Conservation (phyloP, 2,113 vertebrate genomes). For the Atrichornis clamosus region DNA sequence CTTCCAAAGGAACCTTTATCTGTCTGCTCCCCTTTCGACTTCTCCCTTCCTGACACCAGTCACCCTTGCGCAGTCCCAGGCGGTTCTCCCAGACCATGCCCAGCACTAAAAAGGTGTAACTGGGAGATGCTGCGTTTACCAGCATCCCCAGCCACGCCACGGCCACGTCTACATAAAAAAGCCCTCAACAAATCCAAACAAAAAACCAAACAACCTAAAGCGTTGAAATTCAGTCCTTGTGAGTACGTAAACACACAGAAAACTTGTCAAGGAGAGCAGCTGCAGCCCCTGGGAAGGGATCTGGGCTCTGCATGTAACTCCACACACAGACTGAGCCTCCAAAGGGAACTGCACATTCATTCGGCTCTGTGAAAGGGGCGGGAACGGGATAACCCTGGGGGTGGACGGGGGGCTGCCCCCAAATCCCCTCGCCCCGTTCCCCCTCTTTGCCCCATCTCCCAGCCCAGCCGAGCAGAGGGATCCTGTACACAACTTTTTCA, state of each 20-base stretch:
- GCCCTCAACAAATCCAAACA: neutral
- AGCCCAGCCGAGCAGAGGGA: neutral
- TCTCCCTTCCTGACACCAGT: neutral
- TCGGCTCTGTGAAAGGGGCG: neutral
- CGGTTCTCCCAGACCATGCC: neutral
- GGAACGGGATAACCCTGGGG: neutral
- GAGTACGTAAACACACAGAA: neutral
- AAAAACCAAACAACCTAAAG: neutral
- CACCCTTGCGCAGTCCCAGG: neutral
- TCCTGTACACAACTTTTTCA: slow-evolving; percentile 41
- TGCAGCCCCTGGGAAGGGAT: neutral
- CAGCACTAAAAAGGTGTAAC: neutral
- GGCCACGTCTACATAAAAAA: neutral
- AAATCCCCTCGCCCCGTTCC: neutral
- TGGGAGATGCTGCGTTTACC: neutral
- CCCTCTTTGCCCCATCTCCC: neutral
- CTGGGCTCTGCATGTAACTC: neutral
- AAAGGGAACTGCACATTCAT: neutral
- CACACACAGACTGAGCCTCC: neutral
- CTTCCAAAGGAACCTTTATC: neutral
- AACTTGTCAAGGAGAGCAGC: neutral
- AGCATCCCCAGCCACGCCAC: neutral
- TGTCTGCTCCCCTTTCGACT: neutral
- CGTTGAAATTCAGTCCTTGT: neutral
- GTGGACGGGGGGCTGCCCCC: neutral